phyloP scores from a whole-genome alignment of 2,888 invertebrate genomes.

The Diaphora mendica region DNA sequence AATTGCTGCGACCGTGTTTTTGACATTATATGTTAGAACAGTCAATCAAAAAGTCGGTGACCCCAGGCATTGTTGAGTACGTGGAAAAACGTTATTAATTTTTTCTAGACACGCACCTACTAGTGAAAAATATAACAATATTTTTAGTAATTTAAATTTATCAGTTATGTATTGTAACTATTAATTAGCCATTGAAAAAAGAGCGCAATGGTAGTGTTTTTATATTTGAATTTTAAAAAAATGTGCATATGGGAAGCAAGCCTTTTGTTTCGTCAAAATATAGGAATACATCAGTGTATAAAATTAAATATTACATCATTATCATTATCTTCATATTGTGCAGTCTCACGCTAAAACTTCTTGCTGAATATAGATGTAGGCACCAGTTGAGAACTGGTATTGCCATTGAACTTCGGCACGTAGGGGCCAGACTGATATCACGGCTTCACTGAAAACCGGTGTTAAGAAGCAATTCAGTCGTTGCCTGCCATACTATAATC shows the following conservation, averaged over 20 bases:
- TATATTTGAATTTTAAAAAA: not conserved
- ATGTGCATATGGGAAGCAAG: not conserved
- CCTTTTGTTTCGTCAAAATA: not conserved
- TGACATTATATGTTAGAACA: slow-evolving; percentile 35
- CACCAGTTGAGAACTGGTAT: not conserved
- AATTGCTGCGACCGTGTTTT: slow-evolving; percentile 19
- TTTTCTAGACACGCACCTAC: slow-evolving; percentile 37
- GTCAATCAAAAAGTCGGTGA: slow-evolving; percentile 45
- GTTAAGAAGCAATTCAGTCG: not conserved
- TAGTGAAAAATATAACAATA: slow-evolving; percentile 24
- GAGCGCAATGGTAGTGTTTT: too few species aligned
- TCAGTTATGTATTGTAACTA: not conserved
- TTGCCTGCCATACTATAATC: too few species aligned
- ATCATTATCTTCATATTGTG: not conserved
- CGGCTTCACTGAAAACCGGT: not conserved
- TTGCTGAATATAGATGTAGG: not conserved
- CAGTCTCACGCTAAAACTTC: not conserved
- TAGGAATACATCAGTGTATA: not conserved
- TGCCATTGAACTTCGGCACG: not conserved
- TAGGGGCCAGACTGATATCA: not conserved
- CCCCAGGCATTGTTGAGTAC: slow-evolving; percentile 32
- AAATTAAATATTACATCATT: not conserved
- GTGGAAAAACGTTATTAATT: slow-evolving; percentile 38
- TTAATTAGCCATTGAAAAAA: not conserved
- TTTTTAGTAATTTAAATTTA: slow-evolving; percentile 19